Conservation (phyloP, 1,140 invertebrate genomes). For the Drosophila rhopaloa region DNA sequence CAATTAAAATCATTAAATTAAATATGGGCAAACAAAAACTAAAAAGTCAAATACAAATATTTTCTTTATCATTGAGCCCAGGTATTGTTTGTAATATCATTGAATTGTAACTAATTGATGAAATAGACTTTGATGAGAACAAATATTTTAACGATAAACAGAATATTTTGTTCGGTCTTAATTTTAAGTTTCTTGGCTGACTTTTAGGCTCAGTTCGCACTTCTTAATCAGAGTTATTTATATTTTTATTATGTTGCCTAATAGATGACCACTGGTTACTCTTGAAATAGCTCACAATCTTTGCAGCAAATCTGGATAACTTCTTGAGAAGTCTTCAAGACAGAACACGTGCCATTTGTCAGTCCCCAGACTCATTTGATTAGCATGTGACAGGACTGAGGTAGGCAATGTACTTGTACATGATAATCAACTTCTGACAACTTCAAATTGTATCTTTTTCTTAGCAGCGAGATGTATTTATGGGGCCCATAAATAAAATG, state of each 20-base stretch:
- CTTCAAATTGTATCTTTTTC: constrained; percentile 44
- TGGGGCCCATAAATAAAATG: constrained; percentile 73
- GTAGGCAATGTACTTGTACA: constrained; percentile 27
- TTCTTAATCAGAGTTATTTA: neutral
- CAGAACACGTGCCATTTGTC: constrained; percentile 68
- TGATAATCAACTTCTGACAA: constrained; percentile 57
- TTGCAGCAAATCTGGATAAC: neutral
- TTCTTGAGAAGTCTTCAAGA: constrained; percentile 27
- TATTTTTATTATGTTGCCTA: neutral
- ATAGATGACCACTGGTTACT: constrained; percentile 1
- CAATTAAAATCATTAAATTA: neutral
- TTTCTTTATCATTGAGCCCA: neutral
- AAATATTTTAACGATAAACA: too few relatives aligned
- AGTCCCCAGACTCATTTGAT: constrained; percentile 46
- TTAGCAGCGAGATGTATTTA: constrained; percentile 65
- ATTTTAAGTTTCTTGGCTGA: neutral
- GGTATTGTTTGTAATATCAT: neutral
- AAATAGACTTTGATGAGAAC: neutral
- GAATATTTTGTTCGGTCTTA: too few relatives aligned
- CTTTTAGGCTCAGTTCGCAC: neutral
- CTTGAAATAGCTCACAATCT: constrained; percentile 1
- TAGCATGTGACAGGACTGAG: constrained; percentile 40
- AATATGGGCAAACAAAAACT: neutral
- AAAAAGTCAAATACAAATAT: neutral
- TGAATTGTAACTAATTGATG: neutral